Evolutionary conservation across 2,888 invertebrate genomes (phyloP), one percentile per base, ranked within the genome.

Genomic region (Eupithecia vulgata): DNA sequence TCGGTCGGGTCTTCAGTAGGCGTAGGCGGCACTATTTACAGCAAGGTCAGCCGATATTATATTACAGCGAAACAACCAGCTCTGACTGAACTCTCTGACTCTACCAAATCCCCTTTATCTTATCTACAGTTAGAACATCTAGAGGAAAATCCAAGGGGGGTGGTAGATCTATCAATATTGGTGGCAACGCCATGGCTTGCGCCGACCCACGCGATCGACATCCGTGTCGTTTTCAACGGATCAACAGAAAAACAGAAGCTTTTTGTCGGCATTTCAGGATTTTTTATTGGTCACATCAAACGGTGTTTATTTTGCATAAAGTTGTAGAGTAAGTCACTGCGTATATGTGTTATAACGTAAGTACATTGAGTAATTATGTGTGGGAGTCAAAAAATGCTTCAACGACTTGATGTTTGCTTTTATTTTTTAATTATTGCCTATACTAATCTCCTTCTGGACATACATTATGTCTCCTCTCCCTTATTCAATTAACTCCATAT

Each of bases 1-100:
- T 80, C 82, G 78, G 81, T 82, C 84, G 79, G 82, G 83, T 86
- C 85, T 88, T 87, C 87, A 81, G 62, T 8, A 25, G 75, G 48
- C 68, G 94, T 94, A 87, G 94, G 93, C 91, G 92, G 88, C 85
- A 88, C 93, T 94, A 94, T 94, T 94, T 91, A 86, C 82, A 89
- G 93, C 94, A 93, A 94, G 94, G 94, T 90, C 92, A 87, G 74
- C 81, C 87, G 89, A 93, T 93, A 94, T 94, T 93, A 91, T 92
- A 89, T 93, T 94, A 91, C 94, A 92, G 82, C 84, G 81, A 79
- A 76, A 79, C 81, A 80, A 82, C 90, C 87, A 88, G 79, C 79
- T 73, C 81, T 78, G 65, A 45, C 40, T 76, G 87, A 85, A 69
- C 85, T 76, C 80, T 78, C 59, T 66, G 52, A 66, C 75, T 62